Base-by-base conservation (phyloP, 30 jellyfish, hydroid and myxozoan genomes). In the Morbakka virulenta region DNA sequence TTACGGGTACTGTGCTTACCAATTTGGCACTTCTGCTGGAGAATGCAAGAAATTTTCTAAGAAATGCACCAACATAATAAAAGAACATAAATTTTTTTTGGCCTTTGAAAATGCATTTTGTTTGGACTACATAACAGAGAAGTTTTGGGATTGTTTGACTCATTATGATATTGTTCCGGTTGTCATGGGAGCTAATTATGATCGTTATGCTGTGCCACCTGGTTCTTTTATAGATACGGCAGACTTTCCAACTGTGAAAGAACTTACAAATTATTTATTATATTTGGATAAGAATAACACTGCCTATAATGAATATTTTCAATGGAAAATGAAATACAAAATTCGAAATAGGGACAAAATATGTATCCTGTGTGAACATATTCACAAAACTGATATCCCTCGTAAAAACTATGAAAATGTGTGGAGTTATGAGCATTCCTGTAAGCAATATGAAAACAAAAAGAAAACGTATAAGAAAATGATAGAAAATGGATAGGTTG, bases 71-170 rank as follows among this genome's bases (percentile, higher is more conserved):
- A 64, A 72, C 36, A 83, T 68, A 36, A 61, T 88, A 28, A 27
- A 73, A 27, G 77, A 61, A 28, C 80, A 87, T 51, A 79, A 80
- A 71, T 87, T 87, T 84, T 80, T 61, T 62, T 72, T 87, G 14
- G 74, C 96, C 23, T 87, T 87, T 73, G 96, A 87, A 53, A 87
- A 87, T 26, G 82, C 62, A 36, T 87, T 87, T 74, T 87, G 96
- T 74, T 83, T 79, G 22, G 96, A 87, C 66, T 87, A 87, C 63
- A 89, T 87, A 62, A 87, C 96, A 3, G 96, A 87, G 53, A 87
- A 87, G 64, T 87, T 79, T 50, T 87, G 81, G 84, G 87, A 87
- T 31, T 49, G 82, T 69, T 81, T 89, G 17, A 28, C 32, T 30
- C 65, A 29, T 30, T 53, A 34, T 41, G 94, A 83, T 21, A 26